Percentiles rank a stretch among this genome's conserved stretches.
These are phyloP conservation scores for Zelostemma sp. DNA, from an alignment of 1,140 invertebrate genomes.

Conservation along the genomic window DNA sequence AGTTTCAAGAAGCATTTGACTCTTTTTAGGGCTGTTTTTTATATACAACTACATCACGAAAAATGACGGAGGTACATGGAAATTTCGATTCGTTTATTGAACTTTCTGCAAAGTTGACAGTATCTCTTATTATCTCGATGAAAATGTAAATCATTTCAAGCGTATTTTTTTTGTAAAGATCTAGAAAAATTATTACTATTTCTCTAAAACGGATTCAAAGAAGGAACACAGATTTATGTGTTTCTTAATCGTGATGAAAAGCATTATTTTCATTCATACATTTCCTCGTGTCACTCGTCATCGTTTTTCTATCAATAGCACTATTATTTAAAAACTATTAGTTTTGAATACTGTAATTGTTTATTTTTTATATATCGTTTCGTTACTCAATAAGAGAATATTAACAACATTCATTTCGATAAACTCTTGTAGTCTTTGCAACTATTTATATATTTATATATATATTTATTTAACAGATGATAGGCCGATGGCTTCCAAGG, in stretches of 20 bases:
- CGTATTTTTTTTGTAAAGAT: background rate
- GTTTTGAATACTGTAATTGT: slow-evolving; percentile 3
- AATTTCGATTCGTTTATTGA: too few relatives aligned
- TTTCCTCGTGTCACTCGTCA: too few relatives aligned
- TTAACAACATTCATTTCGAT: slow-evolving; percentile 6
- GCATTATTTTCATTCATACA: too few relatives aligned
- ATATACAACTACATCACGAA: background rate
- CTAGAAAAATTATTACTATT: background rate
- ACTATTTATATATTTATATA: slow-evolving; percentile 9
- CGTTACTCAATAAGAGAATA: slow-evolving; percentile 8
- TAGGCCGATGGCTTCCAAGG: slow-evolving; percentile 5
- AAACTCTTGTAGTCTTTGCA: slow-evolving; percentile 10
- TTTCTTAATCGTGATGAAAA: background rate
- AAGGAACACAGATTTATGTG: background rate
- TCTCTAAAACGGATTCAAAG: background rate
- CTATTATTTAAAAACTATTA: slow-evolving; percentile 1
- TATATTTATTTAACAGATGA: slow-evolving; percentile 6
- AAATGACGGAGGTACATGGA: background rate
- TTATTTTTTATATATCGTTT: background rate
- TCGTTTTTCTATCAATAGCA: too few relatives aligned
- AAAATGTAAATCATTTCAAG: background rate
- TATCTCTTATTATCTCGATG: background rate
- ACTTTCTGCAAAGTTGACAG: too few relatives aligned
- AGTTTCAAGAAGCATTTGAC: slow-evolving; percentile 8
- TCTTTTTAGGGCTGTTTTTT: background rate